Conservation (phyloP, 2,797 vertebrate genomes). For the Phoxinus dragarum region DNA sequence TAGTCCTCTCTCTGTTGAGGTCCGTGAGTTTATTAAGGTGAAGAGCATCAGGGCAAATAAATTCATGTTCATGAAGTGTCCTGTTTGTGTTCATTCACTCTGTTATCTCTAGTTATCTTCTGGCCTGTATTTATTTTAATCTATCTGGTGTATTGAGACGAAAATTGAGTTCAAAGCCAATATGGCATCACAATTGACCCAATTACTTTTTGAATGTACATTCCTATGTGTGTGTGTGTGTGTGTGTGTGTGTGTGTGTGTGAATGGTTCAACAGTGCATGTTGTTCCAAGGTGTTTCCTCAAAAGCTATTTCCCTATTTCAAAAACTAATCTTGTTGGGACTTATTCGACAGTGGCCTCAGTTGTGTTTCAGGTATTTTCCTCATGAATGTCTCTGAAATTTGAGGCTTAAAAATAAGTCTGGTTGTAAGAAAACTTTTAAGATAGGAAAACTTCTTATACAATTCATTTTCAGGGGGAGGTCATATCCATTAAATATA, state of each 20-base stretch:
- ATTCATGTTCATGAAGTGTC: neutral
- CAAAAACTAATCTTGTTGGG: slow-evolving; percentile 1
- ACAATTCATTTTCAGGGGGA: too few species aligned
- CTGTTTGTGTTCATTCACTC: neutral
- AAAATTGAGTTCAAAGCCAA: neutral
- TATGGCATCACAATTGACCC: neutral
- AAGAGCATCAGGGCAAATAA: neutral
- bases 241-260: neutral
- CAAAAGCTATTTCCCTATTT: neutral
- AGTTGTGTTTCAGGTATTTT: slow-evolving; percentile 17
- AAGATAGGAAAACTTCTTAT: neutral
- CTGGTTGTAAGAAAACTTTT: neutral
- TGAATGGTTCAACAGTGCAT: neutral
- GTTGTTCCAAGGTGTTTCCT: neutral
- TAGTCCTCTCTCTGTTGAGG: slow-evolving; percentile 36
- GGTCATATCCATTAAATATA: neutral
- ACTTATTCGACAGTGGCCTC: neutral
- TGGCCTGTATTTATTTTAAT: neutral
- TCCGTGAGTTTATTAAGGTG: slow-evolving; percentile 28
- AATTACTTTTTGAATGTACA: neutral
- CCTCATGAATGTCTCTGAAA: neutral
- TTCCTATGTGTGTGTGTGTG: neutral
- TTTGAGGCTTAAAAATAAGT: neutral
- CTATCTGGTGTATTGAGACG: neutral
- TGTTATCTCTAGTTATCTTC: neutral